phyloP scores from a whole-genome alignment of 2,888 invertebrate species.

The Dicranocentrus wangi region DNA sequence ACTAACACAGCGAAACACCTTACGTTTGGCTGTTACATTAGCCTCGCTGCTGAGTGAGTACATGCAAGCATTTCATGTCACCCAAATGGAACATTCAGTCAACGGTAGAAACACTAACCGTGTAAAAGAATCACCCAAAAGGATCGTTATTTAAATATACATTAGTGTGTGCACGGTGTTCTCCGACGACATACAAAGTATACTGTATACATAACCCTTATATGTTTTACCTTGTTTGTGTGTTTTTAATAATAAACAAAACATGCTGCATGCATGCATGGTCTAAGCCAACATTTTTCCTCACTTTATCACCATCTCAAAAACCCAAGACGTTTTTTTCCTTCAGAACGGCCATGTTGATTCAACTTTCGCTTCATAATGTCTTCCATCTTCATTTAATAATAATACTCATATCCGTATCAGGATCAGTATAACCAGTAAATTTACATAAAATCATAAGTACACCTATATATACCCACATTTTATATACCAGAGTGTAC shows the following conservation, averaged over 20 bases:
- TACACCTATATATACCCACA: no score
- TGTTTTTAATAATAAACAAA: neutral
- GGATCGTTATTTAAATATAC: slow-evolving; percentile 47
- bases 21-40: no score
- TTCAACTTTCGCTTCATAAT: neutral
- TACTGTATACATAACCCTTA: slow-evolving; percentile 5
- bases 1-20: no score
- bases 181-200: neutral
- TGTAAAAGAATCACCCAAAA: slow-evolving; percentile 29
- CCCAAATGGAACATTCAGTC: slow-evolving; percentile 29
- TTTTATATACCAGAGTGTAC: no score
- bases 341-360: slow-evolving; percentile 28
- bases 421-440: no score
- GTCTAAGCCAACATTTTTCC: slow-evolving; percentile 11
- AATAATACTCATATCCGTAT: no score
- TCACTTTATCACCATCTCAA: slow-evolving; percentile 8
- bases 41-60: no score
- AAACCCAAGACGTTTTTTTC: slow-evolving; percentile 2
- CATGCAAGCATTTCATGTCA: slow-evolving; percentile 40
- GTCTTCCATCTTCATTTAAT: neutral
- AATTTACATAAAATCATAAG: no score
- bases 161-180: slow-evolving; percentile 23
- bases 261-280: slow-evolving; percentile 10
- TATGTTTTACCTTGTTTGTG: slow-evolving; percentile 35
- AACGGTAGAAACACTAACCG: slow-evolving; percentile 19